Evolutionary conservation across 2,113 vertebrate genomes (phyloP).

Genomic region (Phalacrocorax carbo): DNA sequence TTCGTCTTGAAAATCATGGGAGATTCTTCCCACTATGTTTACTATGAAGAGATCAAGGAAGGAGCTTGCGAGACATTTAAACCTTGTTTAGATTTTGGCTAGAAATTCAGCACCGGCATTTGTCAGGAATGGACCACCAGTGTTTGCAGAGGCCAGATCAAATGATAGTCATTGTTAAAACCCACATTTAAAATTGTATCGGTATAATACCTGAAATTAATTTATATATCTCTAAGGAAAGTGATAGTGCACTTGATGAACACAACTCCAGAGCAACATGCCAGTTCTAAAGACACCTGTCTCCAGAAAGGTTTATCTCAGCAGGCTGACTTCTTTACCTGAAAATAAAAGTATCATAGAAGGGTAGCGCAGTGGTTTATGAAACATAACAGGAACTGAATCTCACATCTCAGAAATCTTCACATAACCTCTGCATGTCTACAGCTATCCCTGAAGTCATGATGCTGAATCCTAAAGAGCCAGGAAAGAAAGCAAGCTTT

Average conservation of each 20-base stretch:
- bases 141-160: background rate
- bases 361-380: background rate
- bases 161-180: background rate
- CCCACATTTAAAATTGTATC: background rate
- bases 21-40: slow-evolving; percentile 50
- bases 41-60: slow-evolving; percentile 45
- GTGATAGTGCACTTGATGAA: background rate
- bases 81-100: background rate
- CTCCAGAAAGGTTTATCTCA: background rate
- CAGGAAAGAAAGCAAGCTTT: slow-evolving; percentile 58
- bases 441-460: slow-evolving; percentile 44
- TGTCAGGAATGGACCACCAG: background rate
- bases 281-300: background rate
- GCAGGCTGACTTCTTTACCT: background rate
- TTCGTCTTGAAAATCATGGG: slow-evolving; percentile 35
- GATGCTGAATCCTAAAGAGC: slow-evolving; percentile 62
- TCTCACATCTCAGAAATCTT: slow-evolving; percentile 28
- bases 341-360: background rate
- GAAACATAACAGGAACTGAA: background rate
- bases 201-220: background rate
- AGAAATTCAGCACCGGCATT: background rate
- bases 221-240: background rate
- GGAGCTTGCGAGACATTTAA: background rate
- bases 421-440: slow-evolving; percentile 36
- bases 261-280: background rate